Base-by-base conservation (phyloP, 2,797 vertebrate genomes). In the Alfaro cultratus region DNA sequence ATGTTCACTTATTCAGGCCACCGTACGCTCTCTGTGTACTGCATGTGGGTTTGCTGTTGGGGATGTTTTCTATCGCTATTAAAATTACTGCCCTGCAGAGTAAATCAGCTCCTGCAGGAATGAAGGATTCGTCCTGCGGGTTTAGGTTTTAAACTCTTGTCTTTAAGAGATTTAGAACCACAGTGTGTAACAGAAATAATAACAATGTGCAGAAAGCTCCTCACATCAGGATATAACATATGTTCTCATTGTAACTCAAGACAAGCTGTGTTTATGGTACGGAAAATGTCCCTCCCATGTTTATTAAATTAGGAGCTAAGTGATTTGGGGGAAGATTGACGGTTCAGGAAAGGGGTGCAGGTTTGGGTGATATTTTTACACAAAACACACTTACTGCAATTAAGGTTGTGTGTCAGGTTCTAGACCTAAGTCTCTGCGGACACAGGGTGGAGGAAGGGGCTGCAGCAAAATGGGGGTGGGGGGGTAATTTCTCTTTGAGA, bases 321-420 rank as follows among this genome's bases (percentile, higher is more conserved):
- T 83, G 87, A 92, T 93, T 95, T 91, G 74, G 71, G 87, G 80
- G 84, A 88, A 94, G 94, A 95, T 94, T 96, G 95, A 96, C 94
- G 85, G 93, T 92, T 94, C 93, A 93, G 95, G 93, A 95, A 95
- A 95, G 93, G 93, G 94, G 92, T 94, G 93, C 93, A 91, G 92
- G 92, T 95, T 93, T 91, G 91, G 93, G 90, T 93, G 91, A 95
- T 96, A 95, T 96, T 96, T 96, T 96, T 94, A 96, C 94, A 96
- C 93, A 95, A 96, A 96, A 96, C 95, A 96, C 93, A 95, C 95
- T 95, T 95, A 95, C 91, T 83, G 94, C 94, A 96, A 96, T 95
- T 94, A 95, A 91, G 89, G 85, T 87, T 87, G 92, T 94, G 93
- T 92, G 94, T 93, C 90, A 92, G 85, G 86, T 91, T 91, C 84